Base-by-base conservation (phyloP, 2,888 invertebrate species). In the Drosophila ustulata region DNA sequence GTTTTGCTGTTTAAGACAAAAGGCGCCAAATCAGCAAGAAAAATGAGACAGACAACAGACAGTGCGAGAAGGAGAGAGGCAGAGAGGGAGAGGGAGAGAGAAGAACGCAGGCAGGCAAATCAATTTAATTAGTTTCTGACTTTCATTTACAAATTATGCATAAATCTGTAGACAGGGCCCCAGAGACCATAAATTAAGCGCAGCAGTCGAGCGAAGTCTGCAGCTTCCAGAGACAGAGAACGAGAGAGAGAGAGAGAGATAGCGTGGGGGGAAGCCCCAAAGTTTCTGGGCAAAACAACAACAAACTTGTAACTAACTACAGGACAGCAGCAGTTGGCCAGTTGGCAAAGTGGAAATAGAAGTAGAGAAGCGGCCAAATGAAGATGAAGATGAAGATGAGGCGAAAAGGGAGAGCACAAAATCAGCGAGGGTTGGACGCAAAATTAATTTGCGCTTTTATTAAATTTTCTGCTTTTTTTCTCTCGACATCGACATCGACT, bases 61-160 rank as follows among this genome's bases (percentile, higher is more conserved):
- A 51, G 23, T 8, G 34, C 23, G 13, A 32, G 18, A 18, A 18
- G 18, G 18, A 18, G 43, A 2, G 9, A 13, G 4, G 23, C 4
- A 8, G 45, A 9, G 18, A 11, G 55, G 7, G n/a, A 0, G 18
- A 0, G 30, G 3, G 52, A 34, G 4, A 13, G 11, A 30, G 13
- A 13, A 2, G 51, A 63, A 65, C 61, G 78, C 78, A 69, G 66
- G 76, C 78, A 69, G 78, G 77, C 80, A 85, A 85, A 85, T 85
- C 84, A 85, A 85, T 85, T 88, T 85, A 85, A 85, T 85, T 85
- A 85, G 89, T 85, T 85, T 85, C 81, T 89, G 89, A 87, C 89
- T 87, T 85, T 85, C 89, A 86, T 89, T 85, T 84, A 84, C 83
- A 84, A 84, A 84, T 84, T 88, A 84, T 84, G 83, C 83, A 84